phyloP scores from a whole-genome alignment of 92 coral and sea anemone genomes.

The Actinostola sp. region DNA sequence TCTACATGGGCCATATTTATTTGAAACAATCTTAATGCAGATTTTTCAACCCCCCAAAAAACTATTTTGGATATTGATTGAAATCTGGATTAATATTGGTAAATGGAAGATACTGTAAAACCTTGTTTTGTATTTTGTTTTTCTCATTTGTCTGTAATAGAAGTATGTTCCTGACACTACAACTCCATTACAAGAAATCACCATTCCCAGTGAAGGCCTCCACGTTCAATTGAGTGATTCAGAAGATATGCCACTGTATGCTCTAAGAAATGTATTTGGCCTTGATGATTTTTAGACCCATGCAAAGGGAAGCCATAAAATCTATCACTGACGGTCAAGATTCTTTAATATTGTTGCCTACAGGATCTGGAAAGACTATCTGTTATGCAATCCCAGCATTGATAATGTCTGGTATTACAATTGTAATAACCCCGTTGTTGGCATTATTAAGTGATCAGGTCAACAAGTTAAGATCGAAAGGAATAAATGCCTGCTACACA shows the following conservation, averaged over 20 bases:
- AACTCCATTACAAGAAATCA: slow-evolving; percentile 1
- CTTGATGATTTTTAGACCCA: slow-evolving; percentile 36
- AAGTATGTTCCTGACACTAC: slow-evolving; percentile 6
- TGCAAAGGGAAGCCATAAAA: slow-evolving; percentile 45
- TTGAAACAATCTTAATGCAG: too few species aligned
- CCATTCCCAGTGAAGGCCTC: not conserved
- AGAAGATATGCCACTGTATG: slow-evolving; percentile 12
- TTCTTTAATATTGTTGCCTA: slow-evolving; percentile 55
- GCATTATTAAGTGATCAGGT: slow-evolving; percentile 63
- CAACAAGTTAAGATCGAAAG: slow-evolving; percentile 21
- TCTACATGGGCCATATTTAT: too few species aligned
- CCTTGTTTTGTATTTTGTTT: not conserved
- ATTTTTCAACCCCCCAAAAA: too few species aligned
- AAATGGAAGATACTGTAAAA: too few species aligned
- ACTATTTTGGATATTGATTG: too few species aligned
- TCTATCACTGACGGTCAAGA: slow-evolving; percentile 18
- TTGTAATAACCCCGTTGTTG: slow-evolving; percentile 47
- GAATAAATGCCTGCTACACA: slow-evolving; percentile 53
- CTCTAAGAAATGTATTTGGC: slow-evolving; percentile 14
- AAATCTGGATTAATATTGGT: too few species aligned
- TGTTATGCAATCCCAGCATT: slow-evolving; percentile 67
- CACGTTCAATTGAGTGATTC: not conserved
- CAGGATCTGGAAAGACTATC: slow-evolving; percentile 65
- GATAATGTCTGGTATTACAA: slow-evolving; percentile 37
- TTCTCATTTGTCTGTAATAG: not conserved